phyloP scores from a whole-genome alignment of 2,888 invertebrate species.

The Lithophane socia region DNA sequence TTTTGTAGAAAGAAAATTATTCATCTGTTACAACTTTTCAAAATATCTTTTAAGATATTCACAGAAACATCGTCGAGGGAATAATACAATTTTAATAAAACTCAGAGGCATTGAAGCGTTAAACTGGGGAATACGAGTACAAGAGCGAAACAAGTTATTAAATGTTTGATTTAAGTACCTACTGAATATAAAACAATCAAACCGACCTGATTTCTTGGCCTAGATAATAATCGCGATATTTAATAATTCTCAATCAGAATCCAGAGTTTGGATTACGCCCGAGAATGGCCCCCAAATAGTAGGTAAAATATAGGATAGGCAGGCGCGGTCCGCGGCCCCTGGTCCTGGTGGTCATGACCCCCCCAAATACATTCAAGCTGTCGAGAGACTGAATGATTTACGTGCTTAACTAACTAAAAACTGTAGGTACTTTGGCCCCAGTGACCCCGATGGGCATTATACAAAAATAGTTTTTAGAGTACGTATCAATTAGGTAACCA shows the following conservation, averaged over 20 bases:
- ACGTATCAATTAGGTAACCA: too few species aligned
- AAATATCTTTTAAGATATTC: constrained; percentile 20
- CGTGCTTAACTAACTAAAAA: too few species aligned
- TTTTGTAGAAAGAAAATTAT: constrained; percentile 1
- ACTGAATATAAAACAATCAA: constrained; percentile 4
- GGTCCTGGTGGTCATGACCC: too few species aligned
- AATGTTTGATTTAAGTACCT: background rate
- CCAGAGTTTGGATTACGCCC: background rate
- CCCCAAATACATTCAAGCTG: too few species aligned
- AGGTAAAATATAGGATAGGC: background rate
- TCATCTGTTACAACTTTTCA: background rate
- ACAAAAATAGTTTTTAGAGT: too few species aligned
- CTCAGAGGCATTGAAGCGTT: background rate
- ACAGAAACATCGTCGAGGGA: background rate
- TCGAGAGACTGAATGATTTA: too few species aligned
- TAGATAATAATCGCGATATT: background rate
- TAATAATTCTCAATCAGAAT: background rate
- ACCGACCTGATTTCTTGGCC: background rate
- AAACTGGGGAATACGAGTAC: constrained; percentile 3
- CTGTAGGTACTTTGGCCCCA: too few species aligned
- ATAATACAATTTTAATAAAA: constrained; percentile 17
- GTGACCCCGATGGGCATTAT: too few species aligned
- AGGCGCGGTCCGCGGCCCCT: too few species aligned
- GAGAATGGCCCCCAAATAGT: background rate
- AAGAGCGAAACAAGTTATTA: background rate